phyloP scores from a whole-genome alignment of 2,113 vertebrate species.

The Blennius ocellaris region DNA sequence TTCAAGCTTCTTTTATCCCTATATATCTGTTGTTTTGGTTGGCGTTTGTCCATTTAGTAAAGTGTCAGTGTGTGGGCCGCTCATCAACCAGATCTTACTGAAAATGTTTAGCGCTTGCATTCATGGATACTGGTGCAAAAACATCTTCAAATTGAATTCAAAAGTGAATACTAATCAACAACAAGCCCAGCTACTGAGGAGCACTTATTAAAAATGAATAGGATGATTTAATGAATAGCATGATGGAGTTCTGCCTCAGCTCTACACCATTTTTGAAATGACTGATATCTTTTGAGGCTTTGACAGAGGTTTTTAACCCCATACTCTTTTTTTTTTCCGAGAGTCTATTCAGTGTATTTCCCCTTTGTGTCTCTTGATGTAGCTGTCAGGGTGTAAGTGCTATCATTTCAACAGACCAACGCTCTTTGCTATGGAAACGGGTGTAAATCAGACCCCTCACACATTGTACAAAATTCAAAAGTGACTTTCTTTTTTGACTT shows the following conservation, averaged over 20 bases:
- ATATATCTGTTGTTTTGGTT: not conserved
- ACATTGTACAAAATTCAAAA: too few relatives aligned
- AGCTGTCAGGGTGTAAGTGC: not conserved
- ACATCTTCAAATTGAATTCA: conserved; percentile 34
- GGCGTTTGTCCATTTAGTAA: not conserved
- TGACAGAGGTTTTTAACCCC: not conserved
- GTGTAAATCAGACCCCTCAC: too few relatives aligned
- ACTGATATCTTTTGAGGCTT: conserved; percentile 25
- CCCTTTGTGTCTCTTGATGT: not conserved
- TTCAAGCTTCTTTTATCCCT: too few relatives aligned
- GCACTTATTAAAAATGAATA: conserved; percentile 46
- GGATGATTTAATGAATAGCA: conserved; percentile 35
- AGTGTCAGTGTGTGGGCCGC: not conserved
- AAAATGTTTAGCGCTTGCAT: conserved; percentile 12
- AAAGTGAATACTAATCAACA: conserved; percentile 41
- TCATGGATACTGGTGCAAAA: not conserved
- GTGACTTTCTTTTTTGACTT: too few relatives aligned
- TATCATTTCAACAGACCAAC: conserved; percentile 10
- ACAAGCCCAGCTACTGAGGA: conserved; percentile 11
- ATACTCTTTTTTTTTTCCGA: conserved; percentile 14
- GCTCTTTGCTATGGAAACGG: not conserved
- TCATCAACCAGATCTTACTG: not conserved
- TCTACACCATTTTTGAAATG: conserved; percentile 24
- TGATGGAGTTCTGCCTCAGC: conserved; percentile 26
- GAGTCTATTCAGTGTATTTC: conserved; percentile 12